phyloP scores from a whole-genome alignment of 2,113 vertebrate species.

The Brachyhypopomus gauderio region DNA sequence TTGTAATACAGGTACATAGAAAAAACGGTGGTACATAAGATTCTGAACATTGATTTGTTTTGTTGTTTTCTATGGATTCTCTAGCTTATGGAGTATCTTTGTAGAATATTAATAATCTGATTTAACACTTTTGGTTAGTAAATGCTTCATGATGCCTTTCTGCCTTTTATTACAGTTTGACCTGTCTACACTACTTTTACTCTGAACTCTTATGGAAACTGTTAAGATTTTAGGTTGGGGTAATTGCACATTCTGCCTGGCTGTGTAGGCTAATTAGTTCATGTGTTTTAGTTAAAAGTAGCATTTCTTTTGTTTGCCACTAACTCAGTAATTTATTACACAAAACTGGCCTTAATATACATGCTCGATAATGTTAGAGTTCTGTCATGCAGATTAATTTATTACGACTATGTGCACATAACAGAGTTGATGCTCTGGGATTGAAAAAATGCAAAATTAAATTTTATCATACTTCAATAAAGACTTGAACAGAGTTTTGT shows the following conservation, averaged over 20 bases:
- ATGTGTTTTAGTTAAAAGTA: constrained; percentile 43
- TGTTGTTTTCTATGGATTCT: constrained; percentile 1
- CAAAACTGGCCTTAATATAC: constrained; percentile 88
- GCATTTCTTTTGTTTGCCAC: constrained; percentile 64
- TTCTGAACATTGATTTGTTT: constrained; percentile 24
- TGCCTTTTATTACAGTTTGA: constrained; percentile 61
- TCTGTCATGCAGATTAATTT: constrained; percentile 88
- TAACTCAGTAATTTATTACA: constrained; percentile 82
- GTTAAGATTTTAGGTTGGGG: constrained; percentile 41
- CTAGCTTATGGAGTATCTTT: constrained; percentile 27
- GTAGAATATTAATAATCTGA: constrained; percentile 32
- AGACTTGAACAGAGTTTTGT: constrained; percentile 56
- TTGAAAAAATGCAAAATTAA: constrained; percentile 80
- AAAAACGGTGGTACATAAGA: constrained; percentile 27
- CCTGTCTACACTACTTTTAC: constrained; percentile 35
- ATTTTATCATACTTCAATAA: constrained; percentile 84
- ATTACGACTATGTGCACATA: constrained; percentile 88
- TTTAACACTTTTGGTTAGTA: constrained; percentile 41
- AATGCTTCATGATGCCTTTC: constrained; percentile 81
- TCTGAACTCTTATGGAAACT: constrained; percentile 45
- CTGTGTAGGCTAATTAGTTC: constrained; percentile 51
- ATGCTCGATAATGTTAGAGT: constrained; percentile 85
- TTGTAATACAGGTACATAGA: constrained; percentile 38
- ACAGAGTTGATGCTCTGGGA: constrained; percentile 79
- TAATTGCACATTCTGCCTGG: constrained; percentile 49